These are phyloP conservation scores for Heliothis subflexa DNA, from an alignment of 1,140 invertebrate species.

Conservation along the genomic window DNA sequence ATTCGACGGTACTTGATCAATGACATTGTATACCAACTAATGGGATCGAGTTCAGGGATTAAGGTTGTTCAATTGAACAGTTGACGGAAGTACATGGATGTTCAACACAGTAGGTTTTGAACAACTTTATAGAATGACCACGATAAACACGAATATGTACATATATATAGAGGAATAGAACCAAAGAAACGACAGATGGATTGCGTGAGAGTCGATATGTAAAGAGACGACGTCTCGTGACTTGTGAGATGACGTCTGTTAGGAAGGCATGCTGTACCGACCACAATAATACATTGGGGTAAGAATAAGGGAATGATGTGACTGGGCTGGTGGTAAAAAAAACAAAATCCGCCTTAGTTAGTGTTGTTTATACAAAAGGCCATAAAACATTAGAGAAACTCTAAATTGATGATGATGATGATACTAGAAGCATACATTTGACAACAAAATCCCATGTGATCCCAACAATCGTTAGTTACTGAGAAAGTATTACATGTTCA, in stretches of 20 bases:
- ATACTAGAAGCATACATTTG: background rate
- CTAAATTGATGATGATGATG: background rate
- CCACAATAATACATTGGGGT: no score
- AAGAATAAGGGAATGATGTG: no score
- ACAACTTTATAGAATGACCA: background rate
- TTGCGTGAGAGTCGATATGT: background rate
- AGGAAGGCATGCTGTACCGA: no score
- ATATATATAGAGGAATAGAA: no score
- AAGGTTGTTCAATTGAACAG: constrained; percentile 22
- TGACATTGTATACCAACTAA: constrained; percentile 24
- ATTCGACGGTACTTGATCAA: constrained; percentile 5
- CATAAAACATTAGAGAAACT: no score
- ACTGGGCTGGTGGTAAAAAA: no score
- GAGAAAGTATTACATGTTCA: background rate
- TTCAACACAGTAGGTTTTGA: background rate
- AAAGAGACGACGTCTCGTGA: no score
- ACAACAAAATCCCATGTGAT: background rate
- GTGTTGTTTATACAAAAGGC: no score
- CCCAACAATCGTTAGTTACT: background rate
- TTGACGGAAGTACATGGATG: constrained; percentile 16
- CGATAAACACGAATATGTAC: background rate
- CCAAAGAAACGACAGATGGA: no score
- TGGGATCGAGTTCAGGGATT: constrained; percentile 33
- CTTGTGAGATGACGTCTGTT: no score
- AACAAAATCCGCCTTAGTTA: no score